A percentile compares a stretch with the other conserved stretches of the same genome.
These are phyloP conservation scores for Spermophilus dauricus DNA, from an alignment of 2,113 vertebrate species.

Conservation along the genomic window DNA sequence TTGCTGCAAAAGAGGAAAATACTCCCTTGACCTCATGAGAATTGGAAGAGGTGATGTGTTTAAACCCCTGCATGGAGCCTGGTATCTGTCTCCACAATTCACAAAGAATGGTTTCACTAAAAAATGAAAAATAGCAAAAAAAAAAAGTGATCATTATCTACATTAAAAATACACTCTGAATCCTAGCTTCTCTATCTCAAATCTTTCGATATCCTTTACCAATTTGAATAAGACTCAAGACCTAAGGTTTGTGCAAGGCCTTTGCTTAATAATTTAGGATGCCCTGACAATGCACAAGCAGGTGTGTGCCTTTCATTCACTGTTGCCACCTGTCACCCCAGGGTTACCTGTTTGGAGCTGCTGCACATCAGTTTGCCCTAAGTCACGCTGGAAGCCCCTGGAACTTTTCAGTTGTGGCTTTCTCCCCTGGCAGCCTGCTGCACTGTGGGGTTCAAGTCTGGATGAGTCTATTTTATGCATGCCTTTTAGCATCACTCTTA, in stretches of 20 bases:
- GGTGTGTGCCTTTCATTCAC: neutral
- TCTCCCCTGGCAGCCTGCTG: neutral
- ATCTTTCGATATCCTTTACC: neutral
- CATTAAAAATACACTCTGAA: neutral
- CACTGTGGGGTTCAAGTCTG: neutral
- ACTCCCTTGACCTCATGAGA: neutral
- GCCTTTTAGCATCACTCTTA: neutral
- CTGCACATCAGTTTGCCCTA: neutral
- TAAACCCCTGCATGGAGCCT: neutral
- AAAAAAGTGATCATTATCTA: neutral
- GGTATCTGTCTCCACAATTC: neutral
- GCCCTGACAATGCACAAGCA: neutral
- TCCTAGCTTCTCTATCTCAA: neutral
- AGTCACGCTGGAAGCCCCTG: neutral
- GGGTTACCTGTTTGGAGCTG: neutral
- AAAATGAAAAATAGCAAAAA: neutral
- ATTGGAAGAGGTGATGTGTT: neutral
- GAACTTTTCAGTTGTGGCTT: neutral
- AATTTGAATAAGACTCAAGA: neutral
- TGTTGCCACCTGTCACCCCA: neutral
- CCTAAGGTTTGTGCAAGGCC: neutral
- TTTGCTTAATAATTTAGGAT: neutral
- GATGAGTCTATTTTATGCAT: neutral
- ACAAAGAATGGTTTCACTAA: neutral
- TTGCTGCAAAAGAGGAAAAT: slow-evolving; percentile 62